These are phyloP conservation scores for Bombus waltoni DNA, from an alignment of 1,140 invertebrate genomes.

Conservation along the genomic window DNA sequence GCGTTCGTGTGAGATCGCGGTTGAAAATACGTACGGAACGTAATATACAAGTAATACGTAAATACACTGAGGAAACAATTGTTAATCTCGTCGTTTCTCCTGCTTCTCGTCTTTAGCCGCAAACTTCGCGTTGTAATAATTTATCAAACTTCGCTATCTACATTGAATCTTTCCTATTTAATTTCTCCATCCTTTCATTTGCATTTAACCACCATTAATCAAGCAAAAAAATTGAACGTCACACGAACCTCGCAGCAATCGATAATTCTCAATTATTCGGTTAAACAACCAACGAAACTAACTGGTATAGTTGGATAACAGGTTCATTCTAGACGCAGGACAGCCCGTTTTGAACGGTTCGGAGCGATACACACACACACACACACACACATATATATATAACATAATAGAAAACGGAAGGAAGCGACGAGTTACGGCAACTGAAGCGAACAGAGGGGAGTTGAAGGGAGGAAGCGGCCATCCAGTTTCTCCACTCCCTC, in stretches of 20 bases:
- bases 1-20: fast-evolving
- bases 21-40: too few species aligned
- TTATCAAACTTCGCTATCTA: too few species aligned
- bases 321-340: background rate
- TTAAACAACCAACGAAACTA: background rate
- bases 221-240: background rate
- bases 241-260: background rate
- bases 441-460: conserved; percentile 13
- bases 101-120: too few species aligned
- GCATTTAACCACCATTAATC: background rate
- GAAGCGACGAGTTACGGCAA: conserved; percentile 57
- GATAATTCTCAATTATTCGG: background rate
- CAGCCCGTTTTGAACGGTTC: conserved; percentile 34
- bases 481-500: conserved; percentile 45
- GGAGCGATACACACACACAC: conserved; percentile 26
- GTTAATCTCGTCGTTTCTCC: background rate
- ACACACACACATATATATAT: conserved; percentile 3
- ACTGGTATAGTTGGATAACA: background rate
- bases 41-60: too few species aligned
- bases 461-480: conserved; percentile 20
- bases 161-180: background rate
- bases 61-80: too few species aligned
- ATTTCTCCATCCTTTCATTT: background rate
- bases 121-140: too few species aligned
- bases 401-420: conserved; percentile 70